These are phyloP conservation scores for Rhingia rostrata DNA, from an alignment of 2,888 invertebrate species.

Conservation along the genomic window DNA sequence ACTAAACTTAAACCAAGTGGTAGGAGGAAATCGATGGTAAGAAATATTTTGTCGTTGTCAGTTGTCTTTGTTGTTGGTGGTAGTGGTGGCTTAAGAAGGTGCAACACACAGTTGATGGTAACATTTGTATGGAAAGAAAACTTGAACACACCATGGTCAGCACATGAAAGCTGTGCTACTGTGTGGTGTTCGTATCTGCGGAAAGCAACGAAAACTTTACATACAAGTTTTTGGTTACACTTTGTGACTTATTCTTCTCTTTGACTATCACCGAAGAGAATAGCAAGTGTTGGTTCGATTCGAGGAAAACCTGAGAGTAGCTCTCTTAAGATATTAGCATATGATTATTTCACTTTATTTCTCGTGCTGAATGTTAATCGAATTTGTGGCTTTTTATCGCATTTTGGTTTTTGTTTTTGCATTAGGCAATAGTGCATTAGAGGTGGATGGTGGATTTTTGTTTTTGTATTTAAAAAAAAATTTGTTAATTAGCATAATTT, in stretches of 20 bases:
- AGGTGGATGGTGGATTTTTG: constrained; percentile 15
- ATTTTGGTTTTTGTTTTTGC: constrained; percentile 23
- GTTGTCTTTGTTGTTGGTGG: constrained; percentile 34
- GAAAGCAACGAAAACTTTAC: constrained; percentile 55
- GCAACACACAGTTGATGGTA: constrained; percentile 55
- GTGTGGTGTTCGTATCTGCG: constrained; percentile 13
- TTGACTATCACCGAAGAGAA: constrained; percentile 9
- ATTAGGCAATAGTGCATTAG: constrained; percentile 62
- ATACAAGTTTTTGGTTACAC: constrained; percentile 30
- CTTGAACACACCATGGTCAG: constrained; percentile 58
- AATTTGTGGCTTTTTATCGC: constrained; percentile 17
- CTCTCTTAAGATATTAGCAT: constrained; percentile 65
- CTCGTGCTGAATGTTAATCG: constrained; percentile 50
- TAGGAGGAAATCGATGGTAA: constrained; percentile 78
- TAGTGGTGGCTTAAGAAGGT: constrained; percentile 40
- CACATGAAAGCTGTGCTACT: constrained; percentile 52
- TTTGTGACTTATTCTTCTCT: constrained; percentile 34
- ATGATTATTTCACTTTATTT: constrained; percentile 37
- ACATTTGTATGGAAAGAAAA: constrained; percentile 63
- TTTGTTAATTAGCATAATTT: constrained; percentile 56
- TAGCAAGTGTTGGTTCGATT: background rate
- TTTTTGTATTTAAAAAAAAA: constrained; percentile 10
- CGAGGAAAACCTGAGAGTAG: background rate
- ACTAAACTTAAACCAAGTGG: constrained; percentile 78
- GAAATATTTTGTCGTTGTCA: constrained; percentile 37